Evolutionary conservation across 1,140 invertebrate genomes (phyloP), one percentile per base, ranked within the genome.

Genomic region (Melanaphis sacchari): DNA sequence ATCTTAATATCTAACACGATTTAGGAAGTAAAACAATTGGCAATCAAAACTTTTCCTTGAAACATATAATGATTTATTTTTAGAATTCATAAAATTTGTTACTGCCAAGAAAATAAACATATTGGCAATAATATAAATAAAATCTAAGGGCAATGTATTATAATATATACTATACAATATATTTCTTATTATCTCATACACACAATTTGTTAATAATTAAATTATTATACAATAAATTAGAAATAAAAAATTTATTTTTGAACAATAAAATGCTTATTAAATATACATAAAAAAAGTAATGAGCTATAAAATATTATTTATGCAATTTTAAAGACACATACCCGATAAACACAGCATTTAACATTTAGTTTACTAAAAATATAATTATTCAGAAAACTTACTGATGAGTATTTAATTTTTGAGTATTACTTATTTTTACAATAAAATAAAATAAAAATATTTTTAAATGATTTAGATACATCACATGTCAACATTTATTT

Each of bases 11-110:
- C 5, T n/a, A 90, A 43, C 5, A 66, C 36, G 66, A 59, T 41
- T 90, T 90, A 90, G 52, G 52, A 59, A 90, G 89, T 90, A 41
- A 66, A 90, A 88, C 38, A 66, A 43, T 90, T 90, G 89, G 89
- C 89, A 90, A 66, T 90, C 46, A 90, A 90, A 89, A 91, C 6
- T 49, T 91, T 91, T 38, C 90, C 90, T 91, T 91, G 90, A 91
- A 91, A 91, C 41, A 82, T 36, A 81, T 81, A 76, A 91, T 43
- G 36, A 46, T 36, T 46, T 91, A 91, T 91, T 91, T 91, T 82
- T 91, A 82, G 90, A 91, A 46, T 26, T 49, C 49, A 21, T 38
- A 2, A 66, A 90, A 82, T 91, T 38, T 82, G n/a, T 49, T 26
- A 91, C 49, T 91, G 90, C 90, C 90, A 91, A 91, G 66, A 91